phyloP scores from a whole-genome alignment of 1,140 invertebrate species.

The Drosophila kanapiae region DNA sequence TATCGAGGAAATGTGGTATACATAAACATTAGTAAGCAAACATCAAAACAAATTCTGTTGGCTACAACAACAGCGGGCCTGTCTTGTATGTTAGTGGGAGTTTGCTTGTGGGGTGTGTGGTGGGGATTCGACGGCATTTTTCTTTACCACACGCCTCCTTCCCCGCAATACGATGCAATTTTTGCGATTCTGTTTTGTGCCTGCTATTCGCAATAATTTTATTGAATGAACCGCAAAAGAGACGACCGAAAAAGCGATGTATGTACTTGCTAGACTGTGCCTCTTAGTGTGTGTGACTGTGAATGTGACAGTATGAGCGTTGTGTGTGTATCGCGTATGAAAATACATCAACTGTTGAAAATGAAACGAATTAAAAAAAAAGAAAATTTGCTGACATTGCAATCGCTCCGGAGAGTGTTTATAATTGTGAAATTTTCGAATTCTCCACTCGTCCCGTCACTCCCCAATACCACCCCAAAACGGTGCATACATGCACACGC shows the following conservation, averaged over 20 bases:
- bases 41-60: conserved; percentile 57
- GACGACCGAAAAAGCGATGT: conserved; percentile 70
- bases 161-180: conserved; percentile 74
- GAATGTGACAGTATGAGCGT: conserved; percentile 31
- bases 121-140: conserved; percentile 68
- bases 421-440: conserved; percentile 38
- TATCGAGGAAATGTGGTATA: conserved; percentile 33
- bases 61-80: conserved; percentile 44
- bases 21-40: conserved; percentile 13
- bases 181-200: conserved; percentile 78
- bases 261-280: conserved; percentile 62
- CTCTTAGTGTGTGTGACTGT: conserved; percentile 22
- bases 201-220: conserved; percentile 80
- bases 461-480: conserved; percentile 57
- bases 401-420: conserved; percentile 24
- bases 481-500: conserved; percentile 50
- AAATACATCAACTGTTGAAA: conserved; percentile 42
- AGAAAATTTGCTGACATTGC: conserved; percentile 42
- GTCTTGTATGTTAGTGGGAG: conserved; percentile 12
- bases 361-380: conserved; percentile 10
- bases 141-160: conserved; percentile 65
- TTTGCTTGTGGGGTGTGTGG: conserved; percentile 19
- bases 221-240: conserved; percentile 78
- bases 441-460: conserved; percentile 14
- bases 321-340: conserved; percentile 55